Percentiles rank a stretch among this genome's conserved stretches.
Conservation (phyloP, 2,888 invertebrate genomes). For the Andrena bucephala region DNA sequence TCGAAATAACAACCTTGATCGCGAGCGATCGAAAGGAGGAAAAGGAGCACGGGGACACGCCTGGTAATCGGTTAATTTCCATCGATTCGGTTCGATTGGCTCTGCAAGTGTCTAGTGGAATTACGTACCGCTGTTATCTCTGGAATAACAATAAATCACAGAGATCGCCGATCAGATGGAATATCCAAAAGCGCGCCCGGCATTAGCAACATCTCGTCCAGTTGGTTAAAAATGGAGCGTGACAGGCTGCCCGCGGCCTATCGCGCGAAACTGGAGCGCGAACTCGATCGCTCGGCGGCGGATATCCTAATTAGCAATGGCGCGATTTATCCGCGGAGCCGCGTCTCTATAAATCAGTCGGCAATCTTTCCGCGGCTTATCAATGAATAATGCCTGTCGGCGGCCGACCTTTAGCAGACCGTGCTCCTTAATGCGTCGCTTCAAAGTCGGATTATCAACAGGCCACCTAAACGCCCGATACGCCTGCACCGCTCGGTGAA, state of each 20-base stretch:
- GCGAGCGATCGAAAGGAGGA: not conserved
- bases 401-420: constrained; percentile 19
- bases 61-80: constrained; percentile 22
- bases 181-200: too few species aligned
- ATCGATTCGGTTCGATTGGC: not conserved
- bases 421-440: constrained; percentile 25
- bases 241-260: not conserved
- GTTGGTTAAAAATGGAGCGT: too few species aligned
- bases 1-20: constrained; percentile 43
- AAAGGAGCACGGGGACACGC: not conserved
- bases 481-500: constrained; percentile 35
- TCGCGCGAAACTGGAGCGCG: constrained; percentile 9
- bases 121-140: not conserved
- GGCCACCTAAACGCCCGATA: constrained; percentile 34
- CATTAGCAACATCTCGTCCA: too few species aligned
- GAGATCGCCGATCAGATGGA: not conserved
- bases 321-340: constrained; percentile 3
- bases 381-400: constrained; percentile 38
- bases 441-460: constrained; percentile 47
- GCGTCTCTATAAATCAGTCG: constrained; percentile 34
- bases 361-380: constrained; percentile 33
- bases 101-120: not conserved
- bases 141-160: not conserved
- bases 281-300: not conserved
- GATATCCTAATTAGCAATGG: constrained; percentile 39